Conservation (phyloP, 2,888 invertebrate genomes). For the Helleia helle region DNA sequence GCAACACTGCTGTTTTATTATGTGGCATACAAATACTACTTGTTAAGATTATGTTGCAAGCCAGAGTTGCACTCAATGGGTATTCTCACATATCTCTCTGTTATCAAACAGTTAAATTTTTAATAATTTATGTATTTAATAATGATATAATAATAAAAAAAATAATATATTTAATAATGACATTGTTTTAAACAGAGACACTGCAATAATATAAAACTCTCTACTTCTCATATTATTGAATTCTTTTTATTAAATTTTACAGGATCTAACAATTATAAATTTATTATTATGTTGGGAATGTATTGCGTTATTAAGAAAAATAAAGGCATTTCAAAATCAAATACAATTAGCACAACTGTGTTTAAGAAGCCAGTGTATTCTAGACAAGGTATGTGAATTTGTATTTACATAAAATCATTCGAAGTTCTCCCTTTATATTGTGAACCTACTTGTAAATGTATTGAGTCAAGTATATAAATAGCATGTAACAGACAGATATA, state of each 20-base stretch:
- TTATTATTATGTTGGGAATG: slow-evolving; percentile 31
- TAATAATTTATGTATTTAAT: background rate
- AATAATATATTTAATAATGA: no score
- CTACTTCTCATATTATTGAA: background rate
- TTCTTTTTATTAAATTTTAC: background rate
- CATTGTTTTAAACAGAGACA: background rate
- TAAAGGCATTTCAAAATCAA: slow-evolving; percentile 21
- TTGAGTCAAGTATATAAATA: no score
- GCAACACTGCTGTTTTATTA: no score
- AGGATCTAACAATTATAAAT: slow-evolving; percentile 16
- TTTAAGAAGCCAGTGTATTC: background rate
- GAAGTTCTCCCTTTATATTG: no score
- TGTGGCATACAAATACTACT: no score
- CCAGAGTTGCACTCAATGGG: no score
- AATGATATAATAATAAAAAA: no score
- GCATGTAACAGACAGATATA: no score
- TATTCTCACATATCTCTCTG: no score
- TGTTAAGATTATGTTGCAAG: no score
- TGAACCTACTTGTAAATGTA: no score
- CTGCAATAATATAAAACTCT: background rate
- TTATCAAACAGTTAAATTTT: no score
- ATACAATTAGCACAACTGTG: slow-evolving; percentile 6
- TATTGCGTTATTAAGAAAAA: slow-evolving; percentile 21
- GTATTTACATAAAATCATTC: background rate
- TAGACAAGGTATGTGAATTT: slow-evolving; percentile 3